Evolutionary conservation across 2,113 vertebrate genomes (phyloP), one percentile per base, ranked within the genome.

Genomic region (Anhinga rufa): DNA sequence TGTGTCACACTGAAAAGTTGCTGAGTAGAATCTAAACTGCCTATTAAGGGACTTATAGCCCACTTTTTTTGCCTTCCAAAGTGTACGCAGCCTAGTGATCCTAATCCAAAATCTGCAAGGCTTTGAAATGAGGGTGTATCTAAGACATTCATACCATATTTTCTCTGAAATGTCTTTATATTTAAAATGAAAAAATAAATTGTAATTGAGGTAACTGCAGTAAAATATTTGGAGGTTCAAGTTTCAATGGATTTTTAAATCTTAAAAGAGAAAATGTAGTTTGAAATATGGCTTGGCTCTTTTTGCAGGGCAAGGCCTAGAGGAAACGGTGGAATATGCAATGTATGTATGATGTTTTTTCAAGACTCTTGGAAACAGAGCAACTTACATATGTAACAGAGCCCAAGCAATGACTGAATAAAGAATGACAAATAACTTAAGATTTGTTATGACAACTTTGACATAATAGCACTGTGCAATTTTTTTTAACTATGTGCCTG

Each of bases 391-490:
- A 87, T 66, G 31, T 74, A 94, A 89, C 8, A 80, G 49, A 94
- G 65, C 38, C 57, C 36, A 94, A 84, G 70, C 26, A 84, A 82
- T 65, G 80, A 94, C 38, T 69, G 76, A 89, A 89, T 57, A 62
- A 90, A 94, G 77, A 92, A 87, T 65, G 77, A 91, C 65, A 95
- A 90, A 87, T 82, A 91, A 75, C 36, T 75, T 40, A 61, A 57
- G 58, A 87, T 91, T 89, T 93, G 72, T 93, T 94, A 92, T 65
- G 88, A 82, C 91, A 96, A 80, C 86, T 92, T 79, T 92, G 77
- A 94, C 74, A 69, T 93, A 87, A 93, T 44, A 93, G 62, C 25
- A 65, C 86, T 61, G 19, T 36, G 54, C 44, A 68, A 26, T 69
- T 84, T 76, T 90, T 90, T 92, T 79, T 46, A 92, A 95, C 36